phyloP scores from a whole-genome alignment of 2,888 invertebrate genomes.

The Drosophila infuscata region DNA sequence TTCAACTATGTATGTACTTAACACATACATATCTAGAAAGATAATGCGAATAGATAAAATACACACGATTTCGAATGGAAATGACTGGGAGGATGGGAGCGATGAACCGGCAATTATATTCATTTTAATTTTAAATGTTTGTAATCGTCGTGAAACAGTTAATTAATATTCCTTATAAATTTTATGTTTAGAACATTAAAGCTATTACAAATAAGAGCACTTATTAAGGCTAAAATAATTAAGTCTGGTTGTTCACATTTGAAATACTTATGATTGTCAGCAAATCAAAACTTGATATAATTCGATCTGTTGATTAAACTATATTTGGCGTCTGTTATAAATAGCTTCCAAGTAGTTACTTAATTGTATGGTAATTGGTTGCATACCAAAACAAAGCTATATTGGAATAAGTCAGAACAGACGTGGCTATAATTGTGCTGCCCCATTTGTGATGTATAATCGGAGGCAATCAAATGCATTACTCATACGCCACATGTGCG shows the following conservation, averaged over 20 bases:
- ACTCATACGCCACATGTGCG: constrained; percentile 58
- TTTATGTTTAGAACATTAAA: neutral
- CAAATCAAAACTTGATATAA: constrained; percentile 5
- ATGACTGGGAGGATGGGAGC: neutral
- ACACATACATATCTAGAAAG: neutral
- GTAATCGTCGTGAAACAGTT: no score
- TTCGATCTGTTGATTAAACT: constrained; percentile 4
- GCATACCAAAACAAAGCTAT: constrained; percentile 29
- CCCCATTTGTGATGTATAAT: constrained; percentile 26
- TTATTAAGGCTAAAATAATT: neutral
- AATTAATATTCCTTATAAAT: neutral
- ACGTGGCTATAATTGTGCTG: constrained; percentile 32
- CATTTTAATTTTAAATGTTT: no score
- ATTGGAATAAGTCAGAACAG: constrained; percentile 13
- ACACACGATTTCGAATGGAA: neutral
- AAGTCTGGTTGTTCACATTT: neutral
- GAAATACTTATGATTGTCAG: neutral
- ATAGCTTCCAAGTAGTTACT: constrained; percentile 34
- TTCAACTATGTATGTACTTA: neutral
- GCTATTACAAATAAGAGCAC: neutral
- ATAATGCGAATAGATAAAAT: constrained; percentile 11
- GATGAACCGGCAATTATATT: neutral
- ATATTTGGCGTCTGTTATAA: constrained; percentile 13
- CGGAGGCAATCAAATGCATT: constrained; percentile 51
- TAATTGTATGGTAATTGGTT: constrained; percentile 33